These are phyloP conservation scores for Gorsachius magnificus DNA, from an alignment of 2,797 vertebrate species.

Conservation along the genomic window DNA sequence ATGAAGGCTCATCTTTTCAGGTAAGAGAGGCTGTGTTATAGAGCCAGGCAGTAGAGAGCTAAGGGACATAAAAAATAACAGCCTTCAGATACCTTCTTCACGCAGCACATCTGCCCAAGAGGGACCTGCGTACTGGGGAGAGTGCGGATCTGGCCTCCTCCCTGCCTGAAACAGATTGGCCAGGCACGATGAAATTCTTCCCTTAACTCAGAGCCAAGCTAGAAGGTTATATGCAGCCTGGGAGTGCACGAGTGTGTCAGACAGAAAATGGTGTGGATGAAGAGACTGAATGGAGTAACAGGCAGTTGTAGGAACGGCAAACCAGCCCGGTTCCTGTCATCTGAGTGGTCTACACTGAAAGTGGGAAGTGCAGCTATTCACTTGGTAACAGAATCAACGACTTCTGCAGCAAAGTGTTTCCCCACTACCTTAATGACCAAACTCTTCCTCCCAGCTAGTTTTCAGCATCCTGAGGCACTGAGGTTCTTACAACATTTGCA, in stretches of 20 bases:
- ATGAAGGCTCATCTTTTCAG: neutral
- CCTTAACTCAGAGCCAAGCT: neutral
- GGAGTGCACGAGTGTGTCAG: neutral
- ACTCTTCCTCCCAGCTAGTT: neutral
- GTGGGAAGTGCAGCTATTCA: neutral
- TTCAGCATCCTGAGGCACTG: neutral
- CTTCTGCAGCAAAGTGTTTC: neutral
- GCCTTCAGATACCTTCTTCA: neutral
- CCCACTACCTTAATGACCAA: neutral
- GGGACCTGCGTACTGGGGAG: accelerated
- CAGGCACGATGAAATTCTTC: neutral
- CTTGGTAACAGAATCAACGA: neutral
- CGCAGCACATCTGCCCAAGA: accelerated
- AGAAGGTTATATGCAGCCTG: neutral
- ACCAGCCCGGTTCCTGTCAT: neutral
- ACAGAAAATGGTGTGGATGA: neutral
- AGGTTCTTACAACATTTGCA: neutral
- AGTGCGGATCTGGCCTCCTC: neutral
- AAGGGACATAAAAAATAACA: neutral
- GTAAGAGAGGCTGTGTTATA: neutral
- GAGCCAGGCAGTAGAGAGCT: neutral
- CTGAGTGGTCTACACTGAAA: neutral
- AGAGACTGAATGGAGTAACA: neutral
- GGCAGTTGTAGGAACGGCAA: neutral
- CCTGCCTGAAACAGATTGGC: neutral